Evolutionary conservation across 2,113 vertebrate species (phyloP).

Genomic region (Urocynchramus pylzowi): DNA sequence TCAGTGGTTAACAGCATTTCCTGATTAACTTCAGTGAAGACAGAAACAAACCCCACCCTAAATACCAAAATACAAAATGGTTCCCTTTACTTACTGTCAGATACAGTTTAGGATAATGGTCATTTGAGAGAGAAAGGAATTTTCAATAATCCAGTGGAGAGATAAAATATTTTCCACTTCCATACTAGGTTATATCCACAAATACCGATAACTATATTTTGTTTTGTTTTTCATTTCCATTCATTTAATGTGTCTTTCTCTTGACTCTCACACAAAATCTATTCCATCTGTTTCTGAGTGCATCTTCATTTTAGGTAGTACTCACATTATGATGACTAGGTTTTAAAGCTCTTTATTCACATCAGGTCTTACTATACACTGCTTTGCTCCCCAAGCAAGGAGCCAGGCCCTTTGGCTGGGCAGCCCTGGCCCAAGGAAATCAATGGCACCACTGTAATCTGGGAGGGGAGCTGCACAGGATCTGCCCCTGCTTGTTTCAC

Average conservation of each 20-base stretch:
- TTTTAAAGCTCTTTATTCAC: neutral
- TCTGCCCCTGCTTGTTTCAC: neutral
- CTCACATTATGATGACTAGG: neutral
- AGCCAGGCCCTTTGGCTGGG: neutral
- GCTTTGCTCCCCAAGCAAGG: neutral
- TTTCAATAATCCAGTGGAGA: neutral
- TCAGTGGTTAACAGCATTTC: neutral
- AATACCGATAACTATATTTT: neutral
- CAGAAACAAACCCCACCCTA: neutral
- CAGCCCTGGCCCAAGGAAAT: neutral
- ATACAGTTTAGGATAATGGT: neutral
- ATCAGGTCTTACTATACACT: neutral
- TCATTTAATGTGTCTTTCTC: neutral
- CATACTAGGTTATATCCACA: neutral
- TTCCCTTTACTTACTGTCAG: neutral
- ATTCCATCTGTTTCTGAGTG: neutral
- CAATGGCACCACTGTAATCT: slow-evolving; percentile 18
- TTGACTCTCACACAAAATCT: neutral
- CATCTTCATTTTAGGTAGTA: neutral
- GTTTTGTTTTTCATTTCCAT: neutral
- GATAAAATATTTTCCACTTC: neutral
- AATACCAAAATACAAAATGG: neutral
- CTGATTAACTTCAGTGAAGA: neutral
- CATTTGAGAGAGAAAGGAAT: neutral
- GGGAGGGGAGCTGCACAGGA: neutral